Conservation (phyloP, 2,888 invertebrate genomes). For the Melieria omissa region DNA sequence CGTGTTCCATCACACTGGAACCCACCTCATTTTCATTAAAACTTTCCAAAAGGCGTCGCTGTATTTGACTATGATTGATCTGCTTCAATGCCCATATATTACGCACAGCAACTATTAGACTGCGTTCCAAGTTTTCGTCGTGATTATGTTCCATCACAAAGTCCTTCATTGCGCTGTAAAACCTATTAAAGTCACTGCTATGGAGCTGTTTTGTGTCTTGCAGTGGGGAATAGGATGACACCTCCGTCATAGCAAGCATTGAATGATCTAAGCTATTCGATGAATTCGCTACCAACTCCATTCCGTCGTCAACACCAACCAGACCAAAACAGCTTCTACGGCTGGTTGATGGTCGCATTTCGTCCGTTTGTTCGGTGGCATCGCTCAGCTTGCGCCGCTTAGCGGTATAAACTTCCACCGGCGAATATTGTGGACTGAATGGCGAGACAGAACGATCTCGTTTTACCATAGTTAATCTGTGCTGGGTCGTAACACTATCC, state of each 20-base stretch:
- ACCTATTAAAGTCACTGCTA: constrained; percentile 55
- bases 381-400: constrained; percentile 58
- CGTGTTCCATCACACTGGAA: constrained; percentile 24
- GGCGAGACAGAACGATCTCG: constrained; percentile 62
- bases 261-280: constrained; percentile 25
- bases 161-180: constrained; percentile 55
- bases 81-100: constrained; percentile 61
- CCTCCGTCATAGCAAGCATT: too few relatives aligned
- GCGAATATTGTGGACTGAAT: constrained; percentile 61
- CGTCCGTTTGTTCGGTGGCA: constrained; percentile 29
- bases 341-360: constrained; percentile 5
- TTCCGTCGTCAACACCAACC: background rate
- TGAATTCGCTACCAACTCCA: background rate
- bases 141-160: constrained; percentile 55
- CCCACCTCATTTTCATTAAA: constrained; percentile 37
- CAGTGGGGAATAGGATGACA: constrained; percentile 7
- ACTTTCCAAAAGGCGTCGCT: constrained; percentile 45
- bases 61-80: constrained; percentile 46
- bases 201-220: constrained; percentile 44
- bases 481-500: constrained; percentile 6
- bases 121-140: constrained; percentile 54
- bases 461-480: constrained; percentile 50
- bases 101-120: constrained; percentile 53
- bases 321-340: too few relatives aligned
- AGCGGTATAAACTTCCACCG: constrained; percentile 49